phyloP scores from a whole-genome alignment of 2,113 vertebrate genomes.

The Dasyornis broadbenti region DNA sequence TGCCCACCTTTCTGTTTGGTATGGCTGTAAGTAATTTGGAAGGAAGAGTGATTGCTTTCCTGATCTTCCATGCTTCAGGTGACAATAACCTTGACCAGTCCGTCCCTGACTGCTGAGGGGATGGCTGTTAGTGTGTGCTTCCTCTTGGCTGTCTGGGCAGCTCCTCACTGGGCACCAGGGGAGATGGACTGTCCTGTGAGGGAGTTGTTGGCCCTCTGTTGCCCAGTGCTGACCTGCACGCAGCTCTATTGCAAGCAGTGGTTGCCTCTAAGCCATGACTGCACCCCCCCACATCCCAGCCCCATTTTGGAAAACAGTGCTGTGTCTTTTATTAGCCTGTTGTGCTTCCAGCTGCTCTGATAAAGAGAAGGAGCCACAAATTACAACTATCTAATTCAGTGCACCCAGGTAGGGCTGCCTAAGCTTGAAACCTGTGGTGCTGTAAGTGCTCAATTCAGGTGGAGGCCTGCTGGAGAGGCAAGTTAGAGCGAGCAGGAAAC shows the following conservation, averaged over 20 bases:
- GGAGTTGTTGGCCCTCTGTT: neutral
- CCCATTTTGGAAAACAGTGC: neutral
- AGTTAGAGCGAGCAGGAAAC: neutral
- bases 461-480: neutral
- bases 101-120: neutral
- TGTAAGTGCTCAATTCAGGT: neutral
- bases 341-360: conserved; percentile 1
- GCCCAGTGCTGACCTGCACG: neutral
- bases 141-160: neutral
- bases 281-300: neutral
- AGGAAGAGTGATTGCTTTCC: neutral
- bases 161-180: neutral
- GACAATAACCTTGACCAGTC: neutral
- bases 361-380: neutral
- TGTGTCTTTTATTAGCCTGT: neutral
- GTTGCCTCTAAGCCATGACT: neutral
- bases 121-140: neutral
- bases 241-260: neutral
- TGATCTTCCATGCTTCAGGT: neutral
- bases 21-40: neutral
- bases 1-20: neutral
- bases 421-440: conserved; percentile 2
- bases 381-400: neutral
- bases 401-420: neutral
- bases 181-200: neutral